Percentiles rank a stretch among this genome's conserved stretches.
These are phyloP conservation scores for Chalcis sispes DNA, from an alignment of 2,888 invertebrate genomes.

Conservation along the genomic window DNA sequence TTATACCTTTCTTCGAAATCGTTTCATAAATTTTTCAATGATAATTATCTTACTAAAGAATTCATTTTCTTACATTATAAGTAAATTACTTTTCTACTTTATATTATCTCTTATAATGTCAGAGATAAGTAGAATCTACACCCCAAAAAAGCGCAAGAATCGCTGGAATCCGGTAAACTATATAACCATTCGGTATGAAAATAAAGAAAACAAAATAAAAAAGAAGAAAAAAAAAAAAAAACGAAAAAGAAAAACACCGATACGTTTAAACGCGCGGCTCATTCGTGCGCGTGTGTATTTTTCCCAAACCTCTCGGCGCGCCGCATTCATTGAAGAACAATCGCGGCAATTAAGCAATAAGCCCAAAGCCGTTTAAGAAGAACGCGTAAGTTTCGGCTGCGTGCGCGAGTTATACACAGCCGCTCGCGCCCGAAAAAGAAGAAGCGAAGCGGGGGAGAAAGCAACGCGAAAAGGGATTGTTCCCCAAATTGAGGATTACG, in stretches of 20 bases:
- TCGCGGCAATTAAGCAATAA: constrained; percentile 57
- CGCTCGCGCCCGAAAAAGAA: constrained; percentile 25
- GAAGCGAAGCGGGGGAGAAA: constrained; percentile 31
- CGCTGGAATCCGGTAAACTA: constrained; percentile 36
- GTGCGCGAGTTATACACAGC: background rate
- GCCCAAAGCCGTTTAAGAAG: constrained; percentile 28
- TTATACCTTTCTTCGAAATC: too few relatives aligned
- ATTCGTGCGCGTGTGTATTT: too few relatives aligned
- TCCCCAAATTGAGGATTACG: constrained; percentile 41
- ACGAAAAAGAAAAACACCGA: background rate
- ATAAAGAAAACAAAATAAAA: constrained; percentile 1
- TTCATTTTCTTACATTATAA: background rate
- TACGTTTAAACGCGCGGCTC: constrained; percentile 5
- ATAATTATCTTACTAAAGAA: too few relatives aligned
- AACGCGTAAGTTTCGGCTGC: background rate
- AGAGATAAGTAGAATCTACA: background rate
- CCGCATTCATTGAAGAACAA: constrained; percentile 44
- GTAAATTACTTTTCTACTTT: background rate
- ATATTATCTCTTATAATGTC: background rate
- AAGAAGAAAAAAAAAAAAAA: background rate
- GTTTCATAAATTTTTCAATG: background rate
- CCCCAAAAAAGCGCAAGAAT: background rate
- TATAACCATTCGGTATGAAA: constrained; percentile 1
- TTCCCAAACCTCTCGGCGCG: constrained; percentile 13
- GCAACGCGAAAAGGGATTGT: constrained; percentile 39